Base-by-base conservation (phyloP, 53 echinoderm and acorn worm species). In the Stichopus horrens region DNA sequence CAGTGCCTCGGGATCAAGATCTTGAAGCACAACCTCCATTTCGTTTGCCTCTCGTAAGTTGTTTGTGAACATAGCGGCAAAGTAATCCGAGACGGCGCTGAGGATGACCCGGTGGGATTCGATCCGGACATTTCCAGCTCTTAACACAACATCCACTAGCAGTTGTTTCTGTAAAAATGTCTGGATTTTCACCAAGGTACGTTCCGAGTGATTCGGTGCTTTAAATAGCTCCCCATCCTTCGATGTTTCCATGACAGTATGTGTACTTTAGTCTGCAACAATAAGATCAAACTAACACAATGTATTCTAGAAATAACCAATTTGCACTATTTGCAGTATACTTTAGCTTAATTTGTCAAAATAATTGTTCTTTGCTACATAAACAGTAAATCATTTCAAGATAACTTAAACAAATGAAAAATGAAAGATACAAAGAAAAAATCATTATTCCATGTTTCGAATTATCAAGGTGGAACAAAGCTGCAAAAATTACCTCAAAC, bases 61-160 rank as follows among this genome's bases (percentile, higher is more conserved):
- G 75, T 94, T 92, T 9, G 99, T 99, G 65, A 99, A 99, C 99
- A 99, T 99, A 4, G 99, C 99, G 7, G 94, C 96, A 89, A 99
- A 99, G 90, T 99, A 99, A 68, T 99, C 99, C 4, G 99, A 99
- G 81, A 99, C 99, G 6, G 99, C 93, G 73, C 99, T 94, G 21
- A 99, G 92, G 16, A 99, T 96, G 53, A 99, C 92, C 54, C 99
- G 86, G 51, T 99, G 99, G 2, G 99, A 95, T 4, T 96, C 96
- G 22, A 99, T 99, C 5, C 99, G 93, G 7, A 92, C 86, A 65
- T 90, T 90, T 2, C 94, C 99, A 0, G 93, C 99, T 16, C 73
- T 95, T 76, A 99, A 86, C 20, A 96, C 83, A 0, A 99, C 99
- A 58, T 99, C 99, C 10, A 94, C 93, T 66, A 99, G 92, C 88